Percentiles rank a stretch among this genome's conserved stretches.
phyloP scores from a whole-genome alignment of 2,888 invertebrate species.

The Periphyllus acericola region DNA sequence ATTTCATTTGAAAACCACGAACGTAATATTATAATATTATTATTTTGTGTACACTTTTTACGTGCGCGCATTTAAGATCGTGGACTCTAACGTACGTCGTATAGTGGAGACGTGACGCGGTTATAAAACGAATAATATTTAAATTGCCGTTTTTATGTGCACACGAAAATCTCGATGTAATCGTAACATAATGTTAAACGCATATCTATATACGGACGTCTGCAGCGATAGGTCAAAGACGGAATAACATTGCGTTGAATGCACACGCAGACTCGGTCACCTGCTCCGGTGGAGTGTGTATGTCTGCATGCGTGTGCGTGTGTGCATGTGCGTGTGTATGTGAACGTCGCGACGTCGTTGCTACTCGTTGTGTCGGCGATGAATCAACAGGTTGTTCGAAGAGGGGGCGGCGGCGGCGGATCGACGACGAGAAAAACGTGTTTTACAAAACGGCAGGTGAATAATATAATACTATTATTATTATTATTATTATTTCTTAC shows the following conservation, averaged over 20 bases:
- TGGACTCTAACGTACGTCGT: not conserved
- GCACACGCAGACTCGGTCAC: not conserved
- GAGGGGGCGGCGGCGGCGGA: not conserved
- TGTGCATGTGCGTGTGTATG: no score
- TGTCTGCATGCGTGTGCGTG: not conserved
- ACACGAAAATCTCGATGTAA: conserved; percentile 30
- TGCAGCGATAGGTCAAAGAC: not conserved
- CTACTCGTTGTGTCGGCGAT: conserved; percentile 20
- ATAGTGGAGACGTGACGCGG: conserved; percentile 24
- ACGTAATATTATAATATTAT: no score
- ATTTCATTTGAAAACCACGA: no score
- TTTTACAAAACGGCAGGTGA: conserved; percentile 55
- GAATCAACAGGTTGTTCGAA: conserved; percentile 48
- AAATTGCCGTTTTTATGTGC: conserved; percentile 6
- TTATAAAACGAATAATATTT: conserved; percentile 18
- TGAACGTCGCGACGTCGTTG: not conserved
- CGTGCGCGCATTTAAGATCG: not conserved
- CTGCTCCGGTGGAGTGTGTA: not conserved
- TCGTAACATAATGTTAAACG: not conserved
- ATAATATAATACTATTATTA: not conserved
- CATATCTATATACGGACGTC: not conserved
- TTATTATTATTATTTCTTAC: not conserved
- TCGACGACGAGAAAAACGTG: conserved; percentile 36
- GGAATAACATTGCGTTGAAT: not conserved
- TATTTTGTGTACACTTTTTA: no score